Evolutionary conservation across 2,113 vertebrate species (phyloP).

Genomic region (Apteryx owenii): DNA sequence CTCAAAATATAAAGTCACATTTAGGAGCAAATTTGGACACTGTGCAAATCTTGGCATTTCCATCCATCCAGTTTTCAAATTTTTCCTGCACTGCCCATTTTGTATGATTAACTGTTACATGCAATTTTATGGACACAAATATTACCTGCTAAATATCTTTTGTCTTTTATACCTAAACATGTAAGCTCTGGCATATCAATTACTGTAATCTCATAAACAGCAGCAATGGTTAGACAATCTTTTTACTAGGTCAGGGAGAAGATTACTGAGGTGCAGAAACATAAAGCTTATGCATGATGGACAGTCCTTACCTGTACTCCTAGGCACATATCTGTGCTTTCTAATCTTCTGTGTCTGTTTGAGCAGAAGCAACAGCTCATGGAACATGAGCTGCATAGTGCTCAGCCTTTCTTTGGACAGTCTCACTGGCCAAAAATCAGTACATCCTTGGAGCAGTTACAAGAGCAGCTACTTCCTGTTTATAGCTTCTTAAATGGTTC

Average conservation of each 20-base stretch:
- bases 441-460: background rate
- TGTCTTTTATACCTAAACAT: background rate
- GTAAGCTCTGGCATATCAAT: background rate
- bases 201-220: background rate
- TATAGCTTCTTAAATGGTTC: background rate
- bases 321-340: accelerated
- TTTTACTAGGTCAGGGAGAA: background rate
- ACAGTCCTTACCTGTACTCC: background rate
- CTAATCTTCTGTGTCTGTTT: background rate
- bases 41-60: background rate
- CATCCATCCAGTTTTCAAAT: background rate
- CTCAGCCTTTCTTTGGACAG: background rate
- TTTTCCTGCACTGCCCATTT: background rate
- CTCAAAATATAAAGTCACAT: background rate
- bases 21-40: background rate
- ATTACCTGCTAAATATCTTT: too few relatives aligned
- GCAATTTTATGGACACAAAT: background rate
- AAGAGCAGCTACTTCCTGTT: background rate
- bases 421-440: background rate
- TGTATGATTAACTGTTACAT: background rate
- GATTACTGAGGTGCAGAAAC: background rate
- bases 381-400: accelerated
- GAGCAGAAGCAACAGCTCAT: background rate
- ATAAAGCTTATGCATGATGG: accelerated
- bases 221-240: background rate